Conservation (phyloP, 2,888 invertebrate genomes). For the Hyposoter dolosus region DNA sequence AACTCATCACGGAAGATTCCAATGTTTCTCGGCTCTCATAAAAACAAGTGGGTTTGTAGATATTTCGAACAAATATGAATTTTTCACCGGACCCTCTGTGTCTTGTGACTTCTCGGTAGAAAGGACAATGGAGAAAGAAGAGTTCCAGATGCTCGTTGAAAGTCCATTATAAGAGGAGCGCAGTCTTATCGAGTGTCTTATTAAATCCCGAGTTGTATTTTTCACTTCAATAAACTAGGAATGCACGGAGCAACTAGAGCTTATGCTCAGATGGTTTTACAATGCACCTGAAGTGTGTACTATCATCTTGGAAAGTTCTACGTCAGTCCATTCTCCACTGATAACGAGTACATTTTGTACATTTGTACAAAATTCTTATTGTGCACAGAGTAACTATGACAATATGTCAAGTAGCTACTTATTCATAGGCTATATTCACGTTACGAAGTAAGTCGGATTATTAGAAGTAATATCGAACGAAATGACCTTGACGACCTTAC, state of each 20-base stretch:
- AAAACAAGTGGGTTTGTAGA: neutral
- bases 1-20: neutral
- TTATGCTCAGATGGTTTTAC: neutral
- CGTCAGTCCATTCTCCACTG: neutral
- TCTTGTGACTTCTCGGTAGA: neutral
- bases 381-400: neutral
- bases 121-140: neutral
- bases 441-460: neutral
- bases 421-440: neutral
- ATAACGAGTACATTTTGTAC: neutral
- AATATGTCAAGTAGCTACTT: neutral
- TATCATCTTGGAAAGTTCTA: neutral
- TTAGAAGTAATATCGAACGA: neutral
- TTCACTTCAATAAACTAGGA: neutral
- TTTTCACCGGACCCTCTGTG: neutral
- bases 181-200: neutral
- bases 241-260: neutral
- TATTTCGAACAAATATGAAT: neutral
- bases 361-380: neutral
- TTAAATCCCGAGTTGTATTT: neutral
- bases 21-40: neutral
- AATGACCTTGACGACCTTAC: neutral
- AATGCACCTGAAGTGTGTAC: neutral
- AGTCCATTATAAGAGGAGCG: neutral
- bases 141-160: neutral